A percentile compares a stretch with the other conserved stretches of the same genome.
phyloP scores from a whole-genome alignment of 2,797 vertebrate species.

The Dendrocincla fuliginosa region DNA sequence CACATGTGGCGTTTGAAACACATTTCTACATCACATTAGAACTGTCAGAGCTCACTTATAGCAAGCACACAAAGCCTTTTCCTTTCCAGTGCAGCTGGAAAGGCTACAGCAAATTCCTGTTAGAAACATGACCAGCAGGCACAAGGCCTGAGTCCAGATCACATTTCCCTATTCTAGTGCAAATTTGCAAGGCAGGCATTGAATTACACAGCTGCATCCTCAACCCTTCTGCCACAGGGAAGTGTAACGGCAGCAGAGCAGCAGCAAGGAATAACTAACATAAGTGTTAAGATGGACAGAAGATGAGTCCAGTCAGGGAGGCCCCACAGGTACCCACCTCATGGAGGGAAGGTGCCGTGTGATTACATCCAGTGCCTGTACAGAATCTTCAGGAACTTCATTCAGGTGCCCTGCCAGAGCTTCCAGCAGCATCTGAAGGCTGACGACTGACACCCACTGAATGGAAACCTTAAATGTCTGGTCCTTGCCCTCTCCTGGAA shows the following conservation, averaged over 20 bases:
- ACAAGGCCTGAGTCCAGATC: slow-evolving; percentile 5
- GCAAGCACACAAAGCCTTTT: background rate
- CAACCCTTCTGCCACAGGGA: background rate
- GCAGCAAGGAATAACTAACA: background rate
- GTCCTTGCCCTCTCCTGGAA: slow-evolving; percentile 97
- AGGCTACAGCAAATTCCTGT: background rate
- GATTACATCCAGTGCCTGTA: slow-evolving; percentile 97
- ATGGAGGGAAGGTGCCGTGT: slow-evolving; percentile 97
- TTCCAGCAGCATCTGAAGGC: slow-evolving; percentile 95
- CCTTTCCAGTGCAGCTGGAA: background rate
- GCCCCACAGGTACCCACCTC: slow-evolving; percentile 80
- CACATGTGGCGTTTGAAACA: background rate
- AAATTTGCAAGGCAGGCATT: slow-evolving; percentile 29
- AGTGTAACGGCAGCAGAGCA: background rate
- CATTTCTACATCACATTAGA: background rate
- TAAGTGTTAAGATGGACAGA: background rate
- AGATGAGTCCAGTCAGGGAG: background rate
- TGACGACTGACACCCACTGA: slow-evolving; percentile 98
- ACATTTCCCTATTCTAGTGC: slow-evolving; percentile 42
- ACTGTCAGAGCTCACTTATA: background rate
- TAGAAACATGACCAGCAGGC: slow-evolving; percentile 53
- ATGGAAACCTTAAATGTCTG: slow-evolving; percentile 98
- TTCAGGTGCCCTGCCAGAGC: slow-evolving; percentile 94
- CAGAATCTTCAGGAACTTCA: slow-evolving; percentile 96
- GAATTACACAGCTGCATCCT: slow-evolving; percentile 18